These are phyloP conservation scores for Tympanuchus pallidicinctus DNA, from an alignment of 2,113 vertebrate genomes.

Conservation along the genomic window DNA sequence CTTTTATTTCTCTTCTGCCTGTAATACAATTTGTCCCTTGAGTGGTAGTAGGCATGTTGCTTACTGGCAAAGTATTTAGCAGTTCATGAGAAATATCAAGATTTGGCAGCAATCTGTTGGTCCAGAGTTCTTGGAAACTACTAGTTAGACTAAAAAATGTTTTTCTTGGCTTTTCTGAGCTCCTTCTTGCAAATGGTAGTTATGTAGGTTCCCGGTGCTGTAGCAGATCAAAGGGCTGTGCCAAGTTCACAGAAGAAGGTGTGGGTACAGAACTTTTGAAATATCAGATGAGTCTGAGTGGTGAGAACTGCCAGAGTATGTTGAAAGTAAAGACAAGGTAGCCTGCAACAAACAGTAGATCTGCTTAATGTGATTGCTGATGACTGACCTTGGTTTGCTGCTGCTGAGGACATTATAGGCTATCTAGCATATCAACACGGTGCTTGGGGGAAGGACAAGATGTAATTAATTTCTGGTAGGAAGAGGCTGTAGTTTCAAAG, in stretches of 20 bases:
- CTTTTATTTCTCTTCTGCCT: background rate
- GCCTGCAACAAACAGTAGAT: rapidly evolving
- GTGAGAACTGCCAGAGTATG: background rate
- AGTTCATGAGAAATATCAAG: background rate
- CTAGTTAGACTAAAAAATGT: background rate
- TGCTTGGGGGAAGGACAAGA: background rate
- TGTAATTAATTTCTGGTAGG: background rate
- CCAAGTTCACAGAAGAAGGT: slow-evolving; percentile 9
- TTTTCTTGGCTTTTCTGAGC: background rate
- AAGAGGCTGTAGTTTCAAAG: background rate
- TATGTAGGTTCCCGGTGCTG: background rate
- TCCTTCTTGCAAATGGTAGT: background rate
- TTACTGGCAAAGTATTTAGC: background rate
- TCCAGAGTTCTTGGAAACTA: background rate
- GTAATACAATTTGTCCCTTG: background rate
- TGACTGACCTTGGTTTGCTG: background rate
- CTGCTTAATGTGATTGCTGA: background rate
- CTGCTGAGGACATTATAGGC: background rate
- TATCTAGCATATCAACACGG: background rate
- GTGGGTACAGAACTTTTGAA: slow-evolving; percentile 38
- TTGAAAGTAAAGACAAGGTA: slow-evolving; percentile 8
- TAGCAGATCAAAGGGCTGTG: slow-evolving; percentile 34
- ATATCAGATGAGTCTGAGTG: background rate
- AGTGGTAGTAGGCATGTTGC: background rate
- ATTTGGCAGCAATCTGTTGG: background rate